Conservation (phyloP, 2,113 vertebrate species). For the Cercocebus atys region DNA sequence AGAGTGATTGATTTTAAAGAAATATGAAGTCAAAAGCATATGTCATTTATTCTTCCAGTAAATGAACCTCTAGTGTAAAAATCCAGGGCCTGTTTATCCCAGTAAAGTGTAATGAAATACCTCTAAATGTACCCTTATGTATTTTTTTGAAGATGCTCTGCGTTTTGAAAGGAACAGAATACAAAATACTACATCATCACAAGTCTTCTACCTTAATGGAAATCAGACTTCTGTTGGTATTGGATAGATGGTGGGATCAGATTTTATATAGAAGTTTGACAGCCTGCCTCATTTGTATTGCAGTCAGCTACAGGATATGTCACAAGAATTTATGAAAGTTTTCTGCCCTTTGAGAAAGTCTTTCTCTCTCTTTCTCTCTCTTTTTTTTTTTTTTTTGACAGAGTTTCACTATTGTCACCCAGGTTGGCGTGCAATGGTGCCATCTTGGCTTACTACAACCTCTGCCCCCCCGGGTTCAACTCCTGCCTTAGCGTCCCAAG, state of each 20-base stretch:
- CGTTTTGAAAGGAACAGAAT: slow-evolving; percentile 32
- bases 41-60: slow-evolving; percentile 20
- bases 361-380: not conserved
- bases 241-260: slow-evolving; percentile 39
- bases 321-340: slow-evolving; percentile 49
- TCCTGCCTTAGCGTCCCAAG: too few relatives aligned
- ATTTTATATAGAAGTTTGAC: slow-evolving; percentile 64
- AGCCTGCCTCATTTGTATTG: slow-evolving; percentile 52
- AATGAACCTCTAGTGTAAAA: not conserved
- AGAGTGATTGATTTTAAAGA: slow-evolving; percentile 31
- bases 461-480: too few relatives aligned
- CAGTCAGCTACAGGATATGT: slow-evolving; percentile 39
- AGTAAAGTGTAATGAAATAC: not conserved
- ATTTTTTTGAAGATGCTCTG: not conserved
- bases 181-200: not conserved
- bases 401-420: too few relatives aligned
- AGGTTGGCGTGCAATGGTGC: too few relatives aligned
- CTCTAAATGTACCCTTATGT: not conserved
- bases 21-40: slow-evolving; percentile 39
- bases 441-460: too few relatives aligned
- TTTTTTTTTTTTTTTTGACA: not conserved
- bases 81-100: not conserved
- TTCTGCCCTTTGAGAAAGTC: slow-evolving; percentile 52
- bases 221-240: slow-evolving; percentile 39
- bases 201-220: not conserved